phyloP scores from a whole-genome alignment of 2,113 vertebrate species.

The Turdus rufiventris region DNA sequence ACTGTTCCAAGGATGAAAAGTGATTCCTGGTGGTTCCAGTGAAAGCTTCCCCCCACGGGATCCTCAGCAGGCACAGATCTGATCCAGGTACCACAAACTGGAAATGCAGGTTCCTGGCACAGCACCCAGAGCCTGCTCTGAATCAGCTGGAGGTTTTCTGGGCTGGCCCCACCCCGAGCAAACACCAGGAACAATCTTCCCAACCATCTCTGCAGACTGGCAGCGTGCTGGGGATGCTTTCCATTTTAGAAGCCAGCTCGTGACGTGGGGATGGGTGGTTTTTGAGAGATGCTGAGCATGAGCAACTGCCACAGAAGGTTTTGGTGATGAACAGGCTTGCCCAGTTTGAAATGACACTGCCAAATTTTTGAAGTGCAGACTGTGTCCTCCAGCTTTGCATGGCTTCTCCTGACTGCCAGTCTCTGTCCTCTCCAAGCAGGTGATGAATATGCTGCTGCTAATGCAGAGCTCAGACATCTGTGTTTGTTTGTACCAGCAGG shows the following conservation, averaged over 20 bases:
- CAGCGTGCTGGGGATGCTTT: neutral
- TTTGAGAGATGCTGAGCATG: neutral
- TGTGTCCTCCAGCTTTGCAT: slow-evolving; percentile 24
- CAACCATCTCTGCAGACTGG: neutral
- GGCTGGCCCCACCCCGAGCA: neutral
- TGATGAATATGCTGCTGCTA: neutral
- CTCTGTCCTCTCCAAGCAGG: neutral
- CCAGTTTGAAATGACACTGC: neutral
- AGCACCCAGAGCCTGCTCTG: neutral
- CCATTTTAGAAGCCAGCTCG: neutral
- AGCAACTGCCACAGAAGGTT: neutral
- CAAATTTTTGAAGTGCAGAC: neutral
- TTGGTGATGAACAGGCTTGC: slow-evolving; percentile 9
- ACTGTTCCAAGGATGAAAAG: neutral
- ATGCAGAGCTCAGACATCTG: neutral
- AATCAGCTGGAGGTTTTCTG: slow-evolving; percentile 20
- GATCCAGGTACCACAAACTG: slow-evolving; percentile 6
- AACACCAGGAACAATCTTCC: neutral
- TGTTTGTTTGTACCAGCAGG: neutral
- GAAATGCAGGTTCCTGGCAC: slow-evolving; percentile 56
- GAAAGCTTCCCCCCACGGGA: neutral
- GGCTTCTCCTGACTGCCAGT: neutral
- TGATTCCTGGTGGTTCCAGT: neutral
- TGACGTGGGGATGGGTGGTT: neutral
- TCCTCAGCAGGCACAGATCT: neutral